Evolutionary conservation across 2,888 invertebrate genomes (phyloP), one percentile per base, ranked within the genome.

Genomic region (Hypercompe scribonia): DNA sequence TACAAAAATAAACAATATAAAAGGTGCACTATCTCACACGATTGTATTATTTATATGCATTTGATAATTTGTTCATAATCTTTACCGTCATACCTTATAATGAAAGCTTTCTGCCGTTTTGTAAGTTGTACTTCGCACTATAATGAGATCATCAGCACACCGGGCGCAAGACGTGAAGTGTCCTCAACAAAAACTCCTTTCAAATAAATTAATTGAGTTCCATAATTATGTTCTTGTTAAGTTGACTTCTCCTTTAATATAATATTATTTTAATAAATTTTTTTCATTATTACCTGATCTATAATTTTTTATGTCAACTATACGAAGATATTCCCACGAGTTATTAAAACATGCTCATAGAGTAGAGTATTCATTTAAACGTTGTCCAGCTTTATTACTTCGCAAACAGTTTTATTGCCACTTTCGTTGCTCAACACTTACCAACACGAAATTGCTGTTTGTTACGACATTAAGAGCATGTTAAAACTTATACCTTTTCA

Each of bases 401-500:
- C 76, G 74, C 66, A 73, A 82, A 78, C 79, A 73, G 75, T 82
- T 84, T 83, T 81, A 81, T 81, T 80, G 76, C 73, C 76, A 77
- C 77, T 81, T 82, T 80, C 70, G 74, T 87, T 86, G 80, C 84
- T 81, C 82, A 86, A 85, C 75, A 78, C 63, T 80, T 80, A 72
- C 68, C 77, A 74, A 83, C 82, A 77, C 76, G 78, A 82, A 83
- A 79, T 81, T 81, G 77, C 79, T 73, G 78, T 78, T 71, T 78
- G 73, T 82, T 80, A 76, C 78, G 75, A 83, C 82, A 85, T 83
- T 82, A 82, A 79, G 81, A 78, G 78, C 72, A 74, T 73, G 76
- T 82, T 81, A 74, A 74, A 78, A 82, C 77, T 79, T 83, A 75
- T 81, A 79, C 82, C 78, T 80, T 83, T 81, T 78, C 76, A 79